Base-by-base conservation (phyloP, 2,888 invertebrate genomes). In the Alviniconcha strummeri region DNA sequence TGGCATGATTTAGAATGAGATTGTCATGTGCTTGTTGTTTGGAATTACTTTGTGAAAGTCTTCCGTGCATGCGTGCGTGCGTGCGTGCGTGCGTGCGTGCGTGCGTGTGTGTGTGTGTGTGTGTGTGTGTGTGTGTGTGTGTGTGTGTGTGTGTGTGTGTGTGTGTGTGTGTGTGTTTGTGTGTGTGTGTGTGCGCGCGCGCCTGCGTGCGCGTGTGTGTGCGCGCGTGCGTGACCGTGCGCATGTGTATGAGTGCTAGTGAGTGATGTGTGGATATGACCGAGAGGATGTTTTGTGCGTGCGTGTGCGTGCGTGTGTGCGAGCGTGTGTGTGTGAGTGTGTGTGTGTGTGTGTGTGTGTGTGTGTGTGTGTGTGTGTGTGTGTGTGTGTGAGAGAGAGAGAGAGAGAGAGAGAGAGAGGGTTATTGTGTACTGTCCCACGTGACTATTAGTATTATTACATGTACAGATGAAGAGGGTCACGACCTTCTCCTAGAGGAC, bases 31-130 rank as follows among this genome's bases (percentile, higher is more conserved):
- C 36, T 36, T 36, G 3, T 36, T 36, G 36, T 36, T 36, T 36
- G 36, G 36, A 36, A 36, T 36, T 36, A 3, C 36, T 36, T 36
- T 36, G 36, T 36, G 36, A 36, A 36, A 36, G 36, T 36, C 36
- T 36, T 72, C 36, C 36, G 72, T 72, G 72, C 11, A 52, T 72
- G 72, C 11, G 72, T 72, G 72, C 3, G 72, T 72, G 72, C 3
- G 72, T 75, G 55, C 5, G 75, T 75, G 75, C 55, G 75, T 56
- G 75, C 17, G 75, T 55, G 75, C 9, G 75, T 55, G 75, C 9
- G 75, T 75, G 75, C 55, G 75, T 75, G 75, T 75, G 75, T 75
- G 75, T 75, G 75, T 55, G 55, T 55, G 75, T 75, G 75, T 55
- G 75, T 75, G 74, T 52, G 74, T 36, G 74, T 13, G 64, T 19